Evolutionary conservation across 2,113 vertebrate species (phyloP), one percentile per base, ranked within the genome.

Genomic region (Oceanodroma tethys): DNA sequence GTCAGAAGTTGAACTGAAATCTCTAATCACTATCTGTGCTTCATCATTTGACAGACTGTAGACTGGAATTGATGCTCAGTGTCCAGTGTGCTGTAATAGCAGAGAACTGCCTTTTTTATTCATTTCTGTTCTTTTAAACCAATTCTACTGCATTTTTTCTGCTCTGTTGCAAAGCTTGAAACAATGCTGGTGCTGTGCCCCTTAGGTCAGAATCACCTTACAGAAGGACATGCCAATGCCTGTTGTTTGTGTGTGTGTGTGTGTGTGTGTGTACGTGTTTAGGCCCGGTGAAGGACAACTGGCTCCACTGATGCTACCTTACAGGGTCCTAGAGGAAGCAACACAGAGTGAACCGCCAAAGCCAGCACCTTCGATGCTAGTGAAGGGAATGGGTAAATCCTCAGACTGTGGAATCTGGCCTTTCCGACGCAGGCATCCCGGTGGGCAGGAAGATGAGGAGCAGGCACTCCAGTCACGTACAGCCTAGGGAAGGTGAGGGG

Each of bases 1-100:
- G 79, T 80, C 89, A 89, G 60, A 93, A 91, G 70, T 63, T 74
- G 71, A 84, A 91, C 36, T 48, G 76, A 60, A 90, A 96, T 78
- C 27, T 94, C 72, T 36, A 81, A 34, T 42, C 47, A 48, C 34
- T 78, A 12, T 42, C 72, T 73, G 74, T 80, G 63, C 50, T 91
- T 87, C 70, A 70, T 20, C 62, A 45, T 81, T 88, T 88, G 75
- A 40, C 52, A 74, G 47, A 42, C 34, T 92, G 90, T 27, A 75
- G 87, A 63, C 56, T 88, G 74, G 76, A 95, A 91, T 1, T 70
- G 47, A 23, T 53, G 22, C 59, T 92, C n/a, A 38, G 23, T 30
- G n/a, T 70, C 45, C 62, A 65, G 26, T 47, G 30, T 52, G 38
- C n/a, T 62, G 38, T 19, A 78, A 68, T 7, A 89, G 47, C 60